Evolutionary conservation across 2,888 invertebrate species (phyloP), one percentile per base, ranked within the genome.

Genomic region (Andrena bucephala): DNA sequence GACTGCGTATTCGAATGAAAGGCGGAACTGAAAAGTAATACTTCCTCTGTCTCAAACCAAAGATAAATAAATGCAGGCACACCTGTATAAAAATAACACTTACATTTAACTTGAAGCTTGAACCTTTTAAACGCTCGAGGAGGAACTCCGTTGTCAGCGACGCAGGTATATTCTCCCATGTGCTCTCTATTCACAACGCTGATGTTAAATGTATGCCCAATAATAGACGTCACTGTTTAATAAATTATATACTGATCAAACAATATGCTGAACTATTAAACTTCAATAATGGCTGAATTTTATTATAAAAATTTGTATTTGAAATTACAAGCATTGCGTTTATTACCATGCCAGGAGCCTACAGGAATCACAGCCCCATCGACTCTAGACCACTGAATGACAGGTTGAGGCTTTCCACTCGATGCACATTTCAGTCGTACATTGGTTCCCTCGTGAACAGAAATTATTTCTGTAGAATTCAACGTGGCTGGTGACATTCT

Each of bases 51-150:
- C 42, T 65, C 20, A 10, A 57, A 48, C 4, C 33, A 27, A 67
- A 48, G 3, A 59, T n/a, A 48, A 13, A 31, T 6, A 65, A 24
- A 65, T 24, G n/a, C 2, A 48, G 13, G 8, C 1, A 52, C 16
- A 27, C 3, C 16, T 13, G 20, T 2, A n/a, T 6, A 8, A 29
- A 16, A 10, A 24, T 31, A 54, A 31, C 72, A 96, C 97, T 97
- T 94, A 98, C 99, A 99, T 91, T 98, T 97, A 8, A 99, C 97
- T 94, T 98, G 97, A n/a, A 99, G 96, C 74, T 96, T 95, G 85
- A 97, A 98, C 16, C 96, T 97, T 92, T 97, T 97, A 93, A 96
- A 97, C 31, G 97, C 97, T 29, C 97, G 95, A 0, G 98, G 98
- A 57, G 97, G 96, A 91, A 99, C 96, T 1, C 98, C 98, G 93